These are phyloP conservation scores for Tillus elongatus DNA, from an alignment of 2,888 invertebrate genomes.

Conservation along the genomic window DNA sequence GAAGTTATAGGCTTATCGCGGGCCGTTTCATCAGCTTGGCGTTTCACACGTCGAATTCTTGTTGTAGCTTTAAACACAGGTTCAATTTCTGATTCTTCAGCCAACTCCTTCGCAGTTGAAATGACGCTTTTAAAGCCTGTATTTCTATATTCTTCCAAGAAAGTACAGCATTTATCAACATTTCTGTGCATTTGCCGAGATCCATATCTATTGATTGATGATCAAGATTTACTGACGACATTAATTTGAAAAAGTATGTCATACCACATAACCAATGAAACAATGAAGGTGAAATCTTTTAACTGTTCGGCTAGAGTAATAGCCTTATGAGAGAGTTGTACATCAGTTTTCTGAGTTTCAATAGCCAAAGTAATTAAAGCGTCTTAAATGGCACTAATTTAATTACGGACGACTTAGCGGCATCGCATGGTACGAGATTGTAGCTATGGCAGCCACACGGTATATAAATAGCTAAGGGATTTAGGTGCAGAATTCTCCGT, in stretches of 20 bases:
- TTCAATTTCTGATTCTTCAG: constrained; percentile 24
- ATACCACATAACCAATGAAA: constrained; percentile 29
- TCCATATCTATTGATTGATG: constrained; percentile 19
- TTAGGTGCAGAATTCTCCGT: constrained; percentile 25
- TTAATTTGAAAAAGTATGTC: constrained; percentile 29
- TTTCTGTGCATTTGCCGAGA: constrained; percentile 20
- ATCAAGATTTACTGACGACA: constrained; percentile 23
- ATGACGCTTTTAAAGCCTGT: constrained; percentile 21
- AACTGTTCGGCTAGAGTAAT: constrained; percentile 21
- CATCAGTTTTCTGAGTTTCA: constrained; percentile 5
- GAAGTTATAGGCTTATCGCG: constrained; percentile 23
- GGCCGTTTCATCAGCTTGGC: constrained; percentile 26
- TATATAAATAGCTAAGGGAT: constrained; percentile 17
- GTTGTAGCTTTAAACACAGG: constrained; percentile 23
- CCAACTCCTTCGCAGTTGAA: constrained; percentile 25
- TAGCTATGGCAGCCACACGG: constrained; percentile 17
- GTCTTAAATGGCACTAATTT: constrained; percentile 20
- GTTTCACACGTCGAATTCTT: constrained; percentile 23
- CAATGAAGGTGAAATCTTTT: constrained; percentile 25
- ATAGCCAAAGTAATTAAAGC: constrained; percentile 6
- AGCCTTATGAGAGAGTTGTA: constrained; percentile 18
- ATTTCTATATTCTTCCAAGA: constrained; percentile 21
- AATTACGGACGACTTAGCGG: constrained; percentile 22
- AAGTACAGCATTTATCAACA: constrained; percentile 18
- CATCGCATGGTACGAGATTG: constrained; percentile 17